Base-by-base conservation (phyloP, 2,113 vertebrate genomes). In the Meles meles region DNA sequence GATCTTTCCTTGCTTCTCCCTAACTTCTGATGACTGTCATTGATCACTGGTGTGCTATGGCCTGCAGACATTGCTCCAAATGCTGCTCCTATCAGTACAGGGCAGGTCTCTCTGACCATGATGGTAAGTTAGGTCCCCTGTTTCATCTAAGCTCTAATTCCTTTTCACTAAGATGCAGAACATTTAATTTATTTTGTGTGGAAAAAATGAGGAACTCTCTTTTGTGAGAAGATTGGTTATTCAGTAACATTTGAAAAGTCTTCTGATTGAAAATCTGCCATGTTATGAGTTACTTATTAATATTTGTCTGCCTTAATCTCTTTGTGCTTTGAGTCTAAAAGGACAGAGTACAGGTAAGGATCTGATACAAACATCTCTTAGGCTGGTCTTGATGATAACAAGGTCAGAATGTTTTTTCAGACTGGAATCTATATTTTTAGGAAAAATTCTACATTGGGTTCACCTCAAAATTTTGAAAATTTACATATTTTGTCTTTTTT, bases 1-100 rank as follows among this genome's bases (percentile, higher is more conserved):
- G n/a, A 31, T 1, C 5, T 4, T 34, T 29, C 11, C 37, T 39
- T 71, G 20, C 20, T 10, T 47, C 31, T 31, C 59, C 34, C 59
- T n/a, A 21, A 6, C 14, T 31, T 42, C 44, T 57, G 11, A 37
- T 6, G 25, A 14, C 15, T 67, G 17, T 49, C 11, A 44, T 57
- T 10, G 12, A 27, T 88, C 27, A 27, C 65, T 27, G n/a, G 2
- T 17, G 1, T 37, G 34, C 21, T n/a, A 65, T 61, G 31, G 3
- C 42, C 15, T 25, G 3, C 3, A 31, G 15, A 52, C 6, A 52
- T 6, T 15, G 0, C 1, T 47, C 34, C 4, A 61, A 1, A 34
- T 2, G 27, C 6, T 63, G 14, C 11, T 29, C 29, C 31, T 31
- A 25, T 21, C 21, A 47, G 63, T 29, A n/a, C 9, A 13, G 12